Base-by-base conservation (phyloP, 2,797 vertebrate genomes). In the Hafferia zeledoni region DNA sequence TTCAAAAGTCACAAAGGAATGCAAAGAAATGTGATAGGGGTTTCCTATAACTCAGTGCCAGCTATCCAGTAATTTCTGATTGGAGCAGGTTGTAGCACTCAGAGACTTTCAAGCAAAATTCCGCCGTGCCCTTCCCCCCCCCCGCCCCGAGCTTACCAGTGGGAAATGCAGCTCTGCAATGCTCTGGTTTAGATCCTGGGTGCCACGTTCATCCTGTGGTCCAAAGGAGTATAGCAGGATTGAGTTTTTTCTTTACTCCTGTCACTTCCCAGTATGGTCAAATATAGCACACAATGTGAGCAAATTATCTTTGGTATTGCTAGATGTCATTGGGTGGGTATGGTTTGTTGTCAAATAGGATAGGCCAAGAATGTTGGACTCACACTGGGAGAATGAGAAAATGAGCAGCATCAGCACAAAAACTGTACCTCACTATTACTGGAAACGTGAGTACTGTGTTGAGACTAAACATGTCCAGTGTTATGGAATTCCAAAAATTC, bases 401-500 rank as follows among this genome's bases (percentile, higher is more conserved):
- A 75, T 2, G 3, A 78, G 46, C 5, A 30, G 17, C 47, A 65
- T 55, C 39, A 69, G 35, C 60, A n/a, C 30, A 35, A 89, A 85
- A 87, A 14, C 52, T 85, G 19, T 92, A n/a, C 37, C 15, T 95
- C 27, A 33, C 37, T 57, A 27, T 90, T 78, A 93, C 43, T 88
- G 41, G 35, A 87, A 76, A 22, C 9, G 5, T 77, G 41, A 82
- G 75, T 46, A 30, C 39, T 91, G 12, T 50, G 23, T 85, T 91
- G 91, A 95, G 82, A 91, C 74, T 87, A 93, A 96, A 93, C 43
- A 43, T 50, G 31, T 39, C 31, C 46, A 78, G 13, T 61, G 16
- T 91, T 85, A n/a, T 7, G 52, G 71, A 95, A 92, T 96, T 85
- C 41, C 11, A 31, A 80, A 95, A 83, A 46, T 55, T 52, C 50